Evolutionary conservation across 2,113 vertebrate species (phyloP), one percentile per base, ranked within the genome.

Genomic region (Cyanoderma ruficeps): DNA sequence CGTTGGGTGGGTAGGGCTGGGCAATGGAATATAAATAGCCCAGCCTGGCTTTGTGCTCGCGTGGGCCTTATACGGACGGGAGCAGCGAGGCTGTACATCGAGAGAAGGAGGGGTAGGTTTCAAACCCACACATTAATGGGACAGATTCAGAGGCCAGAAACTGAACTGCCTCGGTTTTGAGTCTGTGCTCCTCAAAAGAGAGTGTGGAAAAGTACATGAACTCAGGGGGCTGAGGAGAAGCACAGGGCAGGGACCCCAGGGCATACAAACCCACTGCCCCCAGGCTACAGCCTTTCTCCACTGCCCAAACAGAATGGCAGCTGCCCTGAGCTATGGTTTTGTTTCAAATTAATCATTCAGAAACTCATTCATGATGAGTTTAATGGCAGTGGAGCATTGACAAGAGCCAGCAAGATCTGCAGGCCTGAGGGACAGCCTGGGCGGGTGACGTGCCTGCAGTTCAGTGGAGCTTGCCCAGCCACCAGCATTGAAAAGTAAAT

Each of bases 11-110:
- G 93, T 77, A 65, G 82, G 55, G 79, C 75, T 55, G 82, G 71
- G 16, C 1, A 6, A 28, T 50, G 88, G 49, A 69, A 21, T 95
- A 95, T 86, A 96, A 97, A 97, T 94, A 97, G 90, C 92, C 31
- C 85, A 33, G 92, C 72, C 81, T 78, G 49, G 56, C 71, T 92
- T 94, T 91, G 94, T 88, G 95, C 95, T 79, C 16, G 18, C 15
- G 61, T 84, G 84, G 71, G 91, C 95, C 96, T 94, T 96, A 80
- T 95, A 97, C 13, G 89, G 96, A 56, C 0, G 46, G 63, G 70
- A 88, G 71, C 82, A 37, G 39, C 1, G 6, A 52, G 69, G 28
- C 2, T 37, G 65, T n/a, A 0, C 3, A 28, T 37, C 10, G 1
- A 64, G 71, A 80, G 83, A 57, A 65, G 83, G 47, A 86, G 89